Evolutionary conservation across 2,888 invertebrate species (phyloP), one percentile per base, ranked within the genome.

Genomic region (Eupithecia subumbrata): DNA sequence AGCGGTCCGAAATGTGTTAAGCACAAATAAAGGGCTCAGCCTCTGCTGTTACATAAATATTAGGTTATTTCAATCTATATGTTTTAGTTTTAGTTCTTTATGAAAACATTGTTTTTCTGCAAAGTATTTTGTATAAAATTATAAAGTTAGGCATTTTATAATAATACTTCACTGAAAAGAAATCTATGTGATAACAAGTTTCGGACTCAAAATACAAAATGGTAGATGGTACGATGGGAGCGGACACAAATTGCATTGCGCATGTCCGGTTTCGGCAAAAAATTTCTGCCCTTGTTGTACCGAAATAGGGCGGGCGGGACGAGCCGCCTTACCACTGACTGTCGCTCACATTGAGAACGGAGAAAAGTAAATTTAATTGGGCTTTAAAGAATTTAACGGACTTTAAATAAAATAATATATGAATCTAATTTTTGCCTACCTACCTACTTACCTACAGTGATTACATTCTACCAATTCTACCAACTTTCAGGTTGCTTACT

Each of bases 1-100:
- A 79, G 66, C n/a, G 11, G n/a, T 67, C 66, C 66, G 37, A 67
- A 64, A 67, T 22, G 37, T 40, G 16, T 9, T n/a, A 18, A 60
- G 60, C 52, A 7, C 2, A 16, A 7, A 5, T 1, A 5, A 30
- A 16, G 5, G 7, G 16, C 16, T 5, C 16, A 30, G 30, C 14
- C 30, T 7, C 25, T 30, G 12, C 0, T 63, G 30, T 22, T 22
- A 22, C 52, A 22, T 56, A 8, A 52, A n/a, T 9, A 52, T n/a
- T n/a, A n/a, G 12, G 12, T 56, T 12, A 4, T 56, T 52, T 52
- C 52, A 56, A 56, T 56, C 9, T 25, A 0, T 60, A 0, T 14
- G 1, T 5, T 9, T 14, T 14, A 14, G 1, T 60, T 60, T 60
- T 25, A 22, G 8, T 12, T 22, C n/a, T 56, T 4, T 12, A 56